Evolutionary conservation across 2,888 invertebrate species (phyloP), one percentile per base, ranked within the genome.

Genomic region (Hirtodrosophila duncani): DNA sequence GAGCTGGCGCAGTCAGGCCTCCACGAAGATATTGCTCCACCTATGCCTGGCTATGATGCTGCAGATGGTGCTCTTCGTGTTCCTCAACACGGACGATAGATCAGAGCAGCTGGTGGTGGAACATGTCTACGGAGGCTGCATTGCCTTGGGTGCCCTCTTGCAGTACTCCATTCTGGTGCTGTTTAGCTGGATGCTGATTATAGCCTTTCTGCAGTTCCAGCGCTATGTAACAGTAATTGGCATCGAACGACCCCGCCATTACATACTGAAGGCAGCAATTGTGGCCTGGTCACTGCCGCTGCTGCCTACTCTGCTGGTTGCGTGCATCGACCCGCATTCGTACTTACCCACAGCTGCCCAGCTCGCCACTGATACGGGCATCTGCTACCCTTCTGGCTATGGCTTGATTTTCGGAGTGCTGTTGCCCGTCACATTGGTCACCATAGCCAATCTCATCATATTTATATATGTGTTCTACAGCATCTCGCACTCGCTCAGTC

Each of bases 181-280:
- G 50, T 92, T 92, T 71, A 88, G 89, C 70, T 92, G 92, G 92
- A 92, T 92, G 92, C 83, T 92, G 26, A 90, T 92, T 46, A 90
- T 91, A 50, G 92, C 91, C 2, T 85, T 90, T 43, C 85, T 92
- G 46, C 92, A 92, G 79, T 92, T 92, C 81, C 88, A 91, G 42
- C 88, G 91, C 39, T 92, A 92, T 65, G 92, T 92, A 2, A 88
- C 89, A 52, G 91, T 92, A 1, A 86, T 92, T 37, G 91, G 91
- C 2, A 71, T 80, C 13, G 88, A 86, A n/a, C 84, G 89, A 33
- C 90, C 90, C 7, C 88, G 89, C 0, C 87, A 89, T 59, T 92
- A 91, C 75, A 89, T 91, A 74, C 81, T 90, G 4, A 92, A 92
- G 81, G 89, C 90, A 9, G 88, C 90, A 3, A 45, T 90, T 0